Evolutionary conservation across 2,888 invertebrate genomes (phyloP), one percentile per base, ranked within the genome.

Genomic region (Strigamia crassipes): DNA sequence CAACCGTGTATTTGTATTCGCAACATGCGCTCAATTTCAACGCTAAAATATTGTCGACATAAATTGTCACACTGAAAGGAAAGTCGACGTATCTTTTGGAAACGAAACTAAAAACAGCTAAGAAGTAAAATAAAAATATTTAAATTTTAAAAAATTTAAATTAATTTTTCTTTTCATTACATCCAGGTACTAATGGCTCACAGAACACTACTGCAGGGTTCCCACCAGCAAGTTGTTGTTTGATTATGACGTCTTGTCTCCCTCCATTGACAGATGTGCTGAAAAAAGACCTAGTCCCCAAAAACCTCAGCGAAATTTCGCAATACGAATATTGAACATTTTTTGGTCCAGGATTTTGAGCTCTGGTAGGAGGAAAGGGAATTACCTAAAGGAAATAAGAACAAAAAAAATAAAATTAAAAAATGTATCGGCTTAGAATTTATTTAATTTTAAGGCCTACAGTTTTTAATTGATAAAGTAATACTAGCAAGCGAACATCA

Each of bases 11-110:
- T 80, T 88, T 87, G 84, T 87, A 88, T 84, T 89, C 89, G 84
- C 89, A 89, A 84, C 89, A 89, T 0, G 88, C 86, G 84, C 88
- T 89, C 79, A 89, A 84, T 12, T 88, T 86, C 78, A 87, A 86
- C 85, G 88, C 87, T 82, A 87, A 84, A 79, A 87, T 85, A 18
- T 88, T 88, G 83, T 89, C 87, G 15, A 89, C 85, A 84, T 88
- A 88, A 82, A 89, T 84, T 2, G 88, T 87, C 82, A 89, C 84
- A 82, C 88, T 87, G 85, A 89, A 89, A 23, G 89, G 88, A 85
- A 86, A 89, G 78, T 87, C 88, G 46, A 87, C 85, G 83, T 88
- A 88, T 81, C 88, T 87, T 81, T 87, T 86, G 0, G 88, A 88
- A 27, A 85, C 84, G 83, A 89, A 89, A 18, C 86, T 86, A 83